A percentile compares a stretch with the other conserved stretches of the same genome.
phyloP scores from a whole-genome alignment of 2,113 vertebrate species.

The Sapayoa aenigma region DNA sequence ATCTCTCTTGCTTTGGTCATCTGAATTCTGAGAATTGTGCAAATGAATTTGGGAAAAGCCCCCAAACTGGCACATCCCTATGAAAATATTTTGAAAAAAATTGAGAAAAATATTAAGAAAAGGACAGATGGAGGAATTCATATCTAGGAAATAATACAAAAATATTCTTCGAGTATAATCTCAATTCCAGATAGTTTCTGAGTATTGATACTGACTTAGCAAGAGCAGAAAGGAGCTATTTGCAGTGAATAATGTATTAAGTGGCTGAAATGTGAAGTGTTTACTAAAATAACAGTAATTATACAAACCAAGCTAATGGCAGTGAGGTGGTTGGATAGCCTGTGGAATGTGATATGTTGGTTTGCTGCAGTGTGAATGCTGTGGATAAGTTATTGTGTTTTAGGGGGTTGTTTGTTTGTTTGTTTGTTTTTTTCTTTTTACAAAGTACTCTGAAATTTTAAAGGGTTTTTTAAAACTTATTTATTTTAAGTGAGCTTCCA shows the following conservation, averaged over 20 bases:
- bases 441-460: not conserved
- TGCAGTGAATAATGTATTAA: not conserved
- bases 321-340: not conserved
- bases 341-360: not conserved
- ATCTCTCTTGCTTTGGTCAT: not conserved
- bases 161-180: not conserved
- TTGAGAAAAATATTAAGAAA: not conserved
- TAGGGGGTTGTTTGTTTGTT: not conserved
- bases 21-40: not conserved
- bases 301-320: not conserved
- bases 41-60: not conserved
- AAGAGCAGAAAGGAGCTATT: not conserved
- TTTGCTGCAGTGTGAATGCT: not conserved
- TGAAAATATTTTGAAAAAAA: no score
- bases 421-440: not conserved
- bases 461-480: not conserved
- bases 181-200: not conserved
- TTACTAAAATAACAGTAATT: constrained; percentile 23
- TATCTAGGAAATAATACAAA: not conserved
- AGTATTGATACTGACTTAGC: not conserved
- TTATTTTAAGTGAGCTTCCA: not conserved
- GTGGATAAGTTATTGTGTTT: not conserved
- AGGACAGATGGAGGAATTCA: not conserved
- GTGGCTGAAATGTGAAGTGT: not conserved
- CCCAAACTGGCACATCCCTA: rapidly evolving